Evolutionary conservation across 2,888 invertebrate species (phyloP), one percentile per base, ranked within the genome.

Genomic region (Xestobium rufovillosum): DNA sequence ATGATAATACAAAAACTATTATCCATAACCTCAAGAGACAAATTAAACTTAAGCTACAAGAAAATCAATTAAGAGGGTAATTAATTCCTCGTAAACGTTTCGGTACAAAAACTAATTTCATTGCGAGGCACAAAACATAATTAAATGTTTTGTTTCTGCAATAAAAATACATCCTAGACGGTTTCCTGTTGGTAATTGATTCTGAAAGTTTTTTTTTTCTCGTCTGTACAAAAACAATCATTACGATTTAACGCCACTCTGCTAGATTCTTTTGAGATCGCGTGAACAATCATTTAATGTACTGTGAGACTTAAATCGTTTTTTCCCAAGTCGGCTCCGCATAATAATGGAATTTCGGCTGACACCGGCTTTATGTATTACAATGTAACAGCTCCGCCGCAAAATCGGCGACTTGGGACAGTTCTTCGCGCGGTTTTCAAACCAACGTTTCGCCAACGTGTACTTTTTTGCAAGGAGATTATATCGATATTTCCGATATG

Each of bases 41-140:
- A 55, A 57, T 56, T 57, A 57, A 52, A 55, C 50, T 54, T 44
- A 51, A 55, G 54, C 55, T 55, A 55, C 55, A 56, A 57, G 60
- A 55, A 60, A 61, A 60, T 61, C 59, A 59, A 60, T 60, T 60
- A 61, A 55, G 56, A 51, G 49, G 54, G 57, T 55, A 60, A 61
- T 61, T 60, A 60, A 60, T 61, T 60, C 59, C 55, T 55, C 55
- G 57, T 57, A 57, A 60, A 57, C 56, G 55, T 51, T 53, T 48
- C 14, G 23, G 47, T 51, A 54, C 57, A 59, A 58, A 59, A 60
- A 60, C 54, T 56, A 60, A 61, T 60, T 58, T 57, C 56, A 56
- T 56, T 57, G 53, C 55, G 49, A 52, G 52, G 55, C 55, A 57
- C 58, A 60, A 59, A 61, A 60, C 58, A 57, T 57, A 60, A 61